phyloP scores from a whole-genome alignment of 2,888 invertebrate genomes.

The Scaptomyza reducta region DNA sequence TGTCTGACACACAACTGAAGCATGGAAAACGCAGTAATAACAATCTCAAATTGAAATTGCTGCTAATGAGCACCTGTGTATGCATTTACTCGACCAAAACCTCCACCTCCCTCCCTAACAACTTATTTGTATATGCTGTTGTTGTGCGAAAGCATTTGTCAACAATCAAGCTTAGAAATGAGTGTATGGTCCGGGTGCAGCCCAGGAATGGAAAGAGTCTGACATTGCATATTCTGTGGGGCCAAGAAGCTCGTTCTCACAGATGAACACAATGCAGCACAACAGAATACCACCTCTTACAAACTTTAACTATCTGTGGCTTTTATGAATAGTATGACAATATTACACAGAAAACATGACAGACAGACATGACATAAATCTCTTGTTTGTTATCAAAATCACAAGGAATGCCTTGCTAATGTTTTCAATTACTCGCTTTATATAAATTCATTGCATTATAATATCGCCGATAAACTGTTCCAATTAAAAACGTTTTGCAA shows the following conservation, averaged over 20 bases:
- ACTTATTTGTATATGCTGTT: neutral
- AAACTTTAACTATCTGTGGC: neutral
- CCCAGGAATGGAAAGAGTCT: neutral
- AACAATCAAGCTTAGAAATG: slow-evolving; percentile 15
- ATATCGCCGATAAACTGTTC: neutral
- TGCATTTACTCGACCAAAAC: neutral
- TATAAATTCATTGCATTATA: neutral
- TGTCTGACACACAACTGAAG: slow-evolving; percentile 5
- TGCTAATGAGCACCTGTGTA: slow-evolving; percentile 39
- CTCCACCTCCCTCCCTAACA: neutral
- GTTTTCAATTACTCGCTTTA: neutral
- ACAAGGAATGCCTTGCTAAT: neutral
- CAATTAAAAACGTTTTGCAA: neutral
- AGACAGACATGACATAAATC: neutral
- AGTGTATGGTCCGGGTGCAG: slow-evolving; percentile 3
- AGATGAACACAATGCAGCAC: slow-evolving; percentile 1
- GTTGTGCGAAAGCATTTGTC: slow-evolving; percentile 4
- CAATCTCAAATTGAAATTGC: slow-evolving; percentile 30
- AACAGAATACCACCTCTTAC: neutral
- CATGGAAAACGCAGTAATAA: slow-evolving; percentile 13
- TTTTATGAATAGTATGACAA: neutral
- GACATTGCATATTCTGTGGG: neutral
- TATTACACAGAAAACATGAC: neutral
- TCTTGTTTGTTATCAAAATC: neutral
- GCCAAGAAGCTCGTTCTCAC: neutral